Conservation (phyloP, 2,888 invertebrate genomes). For the Agrilus biguttatus region DNA sequence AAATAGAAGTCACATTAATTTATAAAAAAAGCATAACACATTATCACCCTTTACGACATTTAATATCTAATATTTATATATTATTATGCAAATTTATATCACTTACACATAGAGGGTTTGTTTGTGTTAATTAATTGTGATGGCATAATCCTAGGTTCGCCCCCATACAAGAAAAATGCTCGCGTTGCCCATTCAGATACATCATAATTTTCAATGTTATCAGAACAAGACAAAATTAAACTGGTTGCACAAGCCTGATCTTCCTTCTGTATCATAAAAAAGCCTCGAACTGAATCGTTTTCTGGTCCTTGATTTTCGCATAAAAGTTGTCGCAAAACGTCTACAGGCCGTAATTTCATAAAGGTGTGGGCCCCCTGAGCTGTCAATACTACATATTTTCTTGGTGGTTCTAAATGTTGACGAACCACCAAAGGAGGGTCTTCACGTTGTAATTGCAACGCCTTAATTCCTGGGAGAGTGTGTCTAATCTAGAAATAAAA, state of each 20-base stretch:
- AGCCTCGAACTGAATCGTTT: conserved; percentile 67
- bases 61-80: no score
- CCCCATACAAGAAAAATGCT: conserved; percentile 85
- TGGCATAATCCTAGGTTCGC: conserved; percentile 42
- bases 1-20: neutral
- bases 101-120: conserved; percentile 16
- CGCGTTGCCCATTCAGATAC: conserved; percentile 78
- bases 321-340: conserved; percentile 69
- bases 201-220: conserved; percentile 45
- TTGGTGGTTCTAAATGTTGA: conserved; percentile 56
- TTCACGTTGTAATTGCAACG: conserved; percentile 19
- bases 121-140: conserved; percentile 10
- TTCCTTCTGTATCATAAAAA: conserved; percentile 70
- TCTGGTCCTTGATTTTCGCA: conserved; percentile 75
- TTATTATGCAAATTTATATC: no score
- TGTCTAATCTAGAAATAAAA: conserved; percentile 12
- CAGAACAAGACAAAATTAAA: conserved; percentile 69
- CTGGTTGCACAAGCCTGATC: conserved; percentile 86
- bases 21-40: neutral
- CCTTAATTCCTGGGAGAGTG: conserved; percentile 4
- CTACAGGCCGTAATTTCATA: conserved; percentile 73
- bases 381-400: conserved; percentile 73
- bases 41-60: no score
- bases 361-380: conserved; percentile 79
- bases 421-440: conserved; percentile 53